Evolutionary conservation across 2,797 vertebrate genomes (phyloP), one percentile per base, ranked within the genome.

Genomic region (Esox masquinongy): DNA sequence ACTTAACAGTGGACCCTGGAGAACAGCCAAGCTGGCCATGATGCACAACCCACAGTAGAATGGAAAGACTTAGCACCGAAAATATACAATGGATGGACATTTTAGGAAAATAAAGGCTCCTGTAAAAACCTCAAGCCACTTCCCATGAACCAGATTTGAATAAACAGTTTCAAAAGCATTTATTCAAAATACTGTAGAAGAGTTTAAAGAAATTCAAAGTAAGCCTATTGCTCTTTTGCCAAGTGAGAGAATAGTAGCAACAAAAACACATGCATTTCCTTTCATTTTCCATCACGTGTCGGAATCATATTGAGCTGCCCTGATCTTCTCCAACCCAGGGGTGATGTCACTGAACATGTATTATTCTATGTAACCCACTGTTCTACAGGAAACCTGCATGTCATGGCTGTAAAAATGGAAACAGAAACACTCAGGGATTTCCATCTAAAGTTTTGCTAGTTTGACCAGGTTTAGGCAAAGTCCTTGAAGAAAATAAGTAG

Each of bases 361-460:
- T 84, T 83, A 82, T 84, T 83, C 79, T 74, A 80, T 75, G 72
- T 59, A 73, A 61, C 64, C 39, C 9, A 43, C 39, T 4, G 78
- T 78, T 74, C 72, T 75, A 67, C 76, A 74, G 74, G 74, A 74
- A 59, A 22, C 36, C 14, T 51, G 75, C 71, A 79, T 1, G 75
- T 67, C 76, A 61, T 63, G 77, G 71, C 80, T 75, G 76, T 72
- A 71, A 77, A 88, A 83, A 83, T 74, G 79, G 26, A 80, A 86
- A 81, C 69, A 43, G 2, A 75, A 78, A 80, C 77, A 79, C 78
- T 85, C 77, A 80, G 74, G 68, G 66, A 12, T 1, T 43, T 61
- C 22, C 56, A 61, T 26, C 56, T 12, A 61, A 61, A n/a, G 56
- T 61, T 61, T 24, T n/a, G n/a, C 24, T 24, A 26, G 56, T 61